These are phyloP conservation scores for Drosophila anomelani DNA, from an alignment of 2,888 invertebrate genomes.

Conservation along the genomic window DNA sequence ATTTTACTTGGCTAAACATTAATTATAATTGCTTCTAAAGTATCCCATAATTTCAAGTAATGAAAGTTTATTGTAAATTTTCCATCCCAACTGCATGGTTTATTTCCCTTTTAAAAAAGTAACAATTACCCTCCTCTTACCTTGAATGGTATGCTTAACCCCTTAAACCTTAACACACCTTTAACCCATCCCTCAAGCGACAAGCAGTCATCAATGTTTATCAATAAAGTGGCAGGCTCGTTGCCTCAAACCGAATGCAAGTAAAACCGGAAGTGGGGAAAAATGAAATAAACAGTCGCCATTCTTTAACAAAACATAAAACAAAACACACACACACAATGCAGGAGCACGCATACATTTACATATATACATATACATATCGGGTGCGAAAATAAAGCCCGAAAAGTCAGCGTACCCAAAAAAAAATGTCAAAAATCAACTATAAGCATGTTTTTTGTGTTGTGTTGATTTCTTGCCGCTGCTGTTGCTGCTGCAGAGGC, in stretches of 20 bases:
- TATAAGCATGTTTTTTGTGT: constrained; percentile 50
- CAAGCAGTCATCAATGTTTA: constrained; percentile 58
- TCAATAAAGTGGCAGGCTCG: constrained; percentile 72
- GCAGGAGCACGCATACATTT: constrained; percentile 18
- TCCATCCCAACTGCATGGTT: too few species aligned
- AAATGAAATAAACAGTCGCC: constrained; percentile 34
- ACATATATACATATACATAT: constrained; percentile 9
- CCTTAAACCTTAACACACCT: constrained; percentile 11
- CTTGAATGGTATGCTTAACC: background rate
- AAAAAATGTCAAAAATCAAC: constrained; percentile 75
- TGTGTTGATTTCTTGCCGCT: constrained; percentile 34
- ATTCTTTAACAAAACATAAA: constrained; percentile 54
- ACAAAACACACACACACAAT: constrained; percentile 29
- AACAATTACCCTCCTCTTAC: background rate
- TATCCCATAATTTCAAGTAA: too few species aligned
- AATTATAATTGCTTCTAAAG: too few species aligned
- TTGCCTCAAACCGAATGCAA: constrained; percentile 55
- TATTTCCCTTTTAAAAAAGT: too few species aligned
- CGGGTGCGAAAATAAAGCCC: constrained; percentile 61
- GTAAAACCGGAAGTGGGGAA: constrained; percentile 31
- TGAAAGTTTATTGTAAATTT: too few species aligned
- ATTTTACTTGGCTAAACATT: too few species aligned
- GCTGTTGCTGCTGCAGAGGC: constrained; percentile 21
- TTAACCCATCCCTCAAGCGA: background rate
- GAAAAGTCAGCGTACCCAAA: constrained; percentile 60